A percentile compares a stretch with the other conserved stretches of the same genome.
These are phyloP conservation scores for Nematolebias whitei DNA, from an alignment of 2,113 vertebrate genomes.

Conservation along the genomic window DNA sequence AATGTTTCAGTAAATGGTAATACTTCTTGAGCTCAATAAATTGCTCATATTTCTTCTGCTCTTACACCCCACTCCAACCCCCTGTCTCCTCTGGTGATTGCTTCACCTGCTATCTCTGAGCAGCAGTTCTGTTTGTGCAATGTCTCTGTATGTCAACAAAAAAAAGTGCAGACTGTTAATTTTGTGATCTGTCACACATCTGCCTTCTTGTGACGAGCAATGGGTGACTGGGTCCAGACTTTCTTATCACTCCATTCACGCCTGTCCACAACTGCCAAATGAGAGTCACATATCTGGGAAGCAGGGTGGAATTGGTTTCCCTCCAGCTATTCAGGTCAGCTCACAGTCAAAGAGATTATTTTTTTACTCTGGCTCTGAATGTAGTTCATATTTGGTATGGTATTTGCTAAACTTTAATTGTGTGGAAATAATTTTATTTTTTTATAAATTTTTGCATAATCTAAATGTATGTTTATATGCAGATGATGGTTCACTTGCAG, in stretches of 20 bases:
- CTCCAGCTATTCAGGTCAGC: slow-evolving; percentile 33
- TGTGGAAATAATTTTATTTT: neutral
- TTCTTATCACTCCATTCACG: slow-evolving; percentile 67
- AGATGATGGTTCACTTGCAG: slow-evolving; percentile 41
- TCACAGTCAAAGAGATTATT: slow-evolving; percentile 49
- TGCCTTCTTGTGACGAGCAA: slow-evolving; percentile 36
- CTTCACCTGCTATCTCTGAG: slow-evolving; percentile 68
- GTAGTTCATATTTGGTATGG: slow-evolving; percentile 10
- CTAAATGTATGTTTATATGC: slow-evolving; percentile 45
- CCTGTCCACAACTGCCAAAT: slow-evolving; percentile 58
- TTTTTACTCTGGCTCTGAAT: slow-evolving; percentile 44
- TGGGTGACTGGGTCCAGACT: slow-evolving; percentile 47
- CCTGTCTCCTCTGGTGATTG: slow-evolving; percentile 58
- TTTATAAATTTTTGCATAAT: slow-evolving; percentile 40
- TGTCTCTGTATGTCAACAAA: slow-evolving; percentile 60
- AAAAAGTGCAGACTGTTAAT: slow-evolving; percentile 62
- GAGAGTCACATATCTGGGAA: slow-evolving; percentile 57
- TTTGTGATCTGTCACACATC: slow-evolving; percentile 71
- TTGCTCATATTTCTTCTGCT: slow-evolving; percentile 10
- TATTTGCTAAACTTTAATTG: slow-evolving; percentile 16
- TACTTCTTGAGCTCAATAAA: slow-evolving; percentile 21
- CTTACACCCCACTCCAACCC: neutral
- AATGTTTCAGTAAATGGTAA: slow-evolving; percentile 14
- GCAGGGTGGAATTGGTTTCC: slow-evolving; percentile 52
- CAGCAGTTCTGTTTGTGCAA: slow-evolving; percentile 74